Conservation (phyloP, 2,888 invertebrate species). For the Nymphalis polychloros region DNA sequence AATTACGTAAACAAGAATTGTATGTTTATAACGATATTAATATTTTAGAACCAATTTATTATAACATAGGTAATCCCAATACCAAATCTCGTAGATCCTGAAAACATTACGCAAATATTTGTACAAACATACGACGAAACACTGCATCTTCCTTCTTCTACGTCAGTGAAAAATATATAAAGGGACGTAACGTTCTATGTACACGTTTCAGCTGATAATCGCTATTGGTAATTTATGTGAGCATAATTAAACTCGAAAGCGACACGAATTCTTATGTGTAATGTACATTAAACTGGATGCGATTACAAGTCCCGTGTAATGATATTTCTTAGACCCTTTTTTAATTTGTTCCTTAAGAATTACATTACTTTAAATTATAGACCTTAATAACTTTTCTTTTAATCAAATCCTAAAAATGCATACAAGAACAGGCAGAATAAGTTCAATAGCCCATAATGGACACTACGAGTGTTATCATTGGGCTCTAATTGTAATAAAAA, state of each 20-base stretch:
- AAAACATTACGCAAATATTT: too few species aligned
- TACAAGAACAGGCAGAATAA: too few species aligned
- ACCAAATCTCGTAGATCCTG: too few species aligned
- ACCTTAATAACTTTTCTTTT: too few species aligned
- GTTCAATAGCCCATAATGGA: too few species aligned
- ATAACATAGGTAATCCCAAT: too few species aligned
- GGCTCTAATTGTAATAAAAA: too few species aligned
- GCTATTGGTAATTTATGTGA: conserved; percentile 18
- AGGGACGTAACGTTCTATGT: neutral
- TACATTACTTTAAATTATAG: conserved; percentile 4
- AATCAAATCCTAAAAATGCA: too few species aligned
- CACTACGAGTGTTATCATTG: too few species aligned
- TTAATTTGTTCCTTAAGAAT: conserved; percentile 6
- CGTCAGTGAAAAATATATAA: neutral
- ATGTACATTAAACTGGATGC: conserved; percentile 13
- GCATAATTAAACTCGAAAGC: conserved; percentile 19
- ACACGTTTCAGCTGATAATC: conserved; percentile 13
- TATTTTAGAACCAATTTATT: too few species aligned
- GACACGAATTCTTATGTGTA: conserved; percentile 29
- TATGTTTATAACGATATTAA: too few species aligned
- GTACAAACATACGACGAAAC: neutral
- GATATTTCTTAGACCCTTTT: conserved; percentile 10
- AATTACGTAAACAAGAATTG: too few species aligned
- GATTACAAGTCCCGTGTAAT: conserved; percentile 4
- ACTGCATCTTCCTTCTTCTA: neutral